Base-by-base conservation (phyloP, 1,140 invertebrate genomes). In the Pogonus chalceus region DNA sequence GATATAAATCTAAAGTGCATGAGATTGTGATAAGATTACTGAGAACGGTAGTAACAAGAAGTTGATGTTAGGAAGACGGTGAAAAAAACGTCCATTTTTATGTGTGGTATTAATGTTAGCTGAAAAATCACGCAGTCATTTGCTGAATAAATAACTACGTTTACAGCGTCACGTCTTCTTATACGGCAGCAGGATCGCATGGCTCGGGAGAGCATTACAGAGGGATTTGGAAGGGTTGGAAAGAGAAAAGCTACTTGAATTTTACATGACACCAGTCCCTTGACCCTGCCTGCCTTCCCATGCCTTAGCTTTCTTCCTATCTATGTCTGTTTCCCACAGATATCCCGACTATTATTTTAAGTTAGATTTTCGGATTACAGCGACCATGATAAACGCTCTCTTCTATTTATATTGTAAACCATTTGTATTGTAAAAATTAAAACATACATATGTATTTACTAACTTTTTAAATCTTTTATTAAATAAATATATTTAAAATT, bases 191-290 rank as follows among this genome's bases (percentile, higher is more conserved):
- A 31, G 14, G 7, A 4, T 31, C 26, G 14, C 12, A 20, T 4
- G 9, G 3, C 4, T 9, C 9, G 39, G 4, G 20, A 46, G 39
- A 46, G 39, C 39, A 46, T 46, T 46, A 46, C 39, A 20, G 7
- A 12, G 26, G 39, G 39, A 46, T 46, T 46, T 46, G 39, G 39
- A 46, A 46, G 39, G 39, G 39, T n/a, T 22, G 47, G 23, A 23
- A 12, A 16, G 9, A 20, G 2, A 22, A 23, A 21, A 21, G 21
- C 47, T 23, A 49, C 47, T 49, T 49, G 47, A 49, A 49, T 49
- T 49, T 49, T 49, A 49, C 47, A 49, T 49, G 47, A 49, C 21
- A 49, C 21, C 4, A 12, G 18, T 49, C 23, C 47, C 16, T n/a
- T n/a, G n/a, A n/a, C n/a, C n/a, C n/a, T n/a, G n/a, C n/a, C n/a